Percentiles rank a stretch among this genome's conserved stretches.
Evolutionary conservation across 2,113 vertebrate genomes (phyloP).

Genomic region (Saccopteryx leptura): DNA sequence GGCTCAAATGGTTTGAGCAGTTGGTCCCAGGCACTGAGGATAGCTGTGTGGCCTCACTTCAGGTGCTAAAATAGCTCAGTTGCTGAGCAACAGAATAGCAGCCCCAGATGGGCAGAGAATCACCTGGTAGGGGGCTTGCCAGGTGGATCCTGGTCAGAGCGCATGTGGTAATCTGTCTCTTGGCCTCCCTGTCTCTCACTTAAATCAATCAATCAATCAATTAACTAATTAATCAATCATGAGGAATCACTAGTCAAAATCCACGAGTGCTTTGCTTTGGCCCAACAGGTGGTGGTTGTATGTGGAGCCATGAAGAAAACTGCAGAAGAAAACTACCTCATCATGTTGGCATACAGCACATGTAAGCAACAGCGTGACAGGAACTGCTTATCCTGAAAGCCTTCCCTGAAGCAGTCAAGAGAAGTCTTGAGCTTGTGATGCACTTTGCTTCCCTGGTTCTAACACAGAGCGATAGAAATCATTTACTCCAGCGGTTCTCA

Average conservation of each 20-base stretch:
- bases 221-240: not conserved
- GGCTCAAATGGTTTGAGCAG: no score
- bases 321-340: constrained; percentile 32
- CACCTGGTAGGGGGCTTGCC: no score
- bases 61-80: no score
- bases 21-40: no score
- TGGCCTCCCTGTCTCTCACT: no score
- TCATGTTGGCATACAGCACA: not conserved
- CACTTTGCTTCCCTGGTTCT: not conserved
- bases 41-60: no score
- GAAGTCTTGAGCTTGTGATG: not conserved
- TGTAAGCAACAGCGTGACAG: not conserved
- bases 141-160: no score
- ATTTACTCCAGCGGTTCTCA: not conserved
- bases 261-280: not conserved
- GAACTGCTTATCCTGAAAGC: not conserved
- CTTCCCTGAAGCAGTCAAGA: not conserved
- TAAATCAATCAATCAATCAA: no score
- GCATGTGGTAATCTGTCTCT: no score
- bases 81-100: no score
- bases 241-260: constrained; percentile 42
- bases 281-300: not conserved
- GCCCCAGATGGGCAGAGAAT: no score
- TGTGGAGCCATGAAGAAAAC: constrained; percentile 14
- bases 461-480: not conserved